These are phyloP conservation scores for Palythoa caribaeorum DNA, from an alignment of 92 coral and sea anemone species.

Conservation along the genomic window DNA sequence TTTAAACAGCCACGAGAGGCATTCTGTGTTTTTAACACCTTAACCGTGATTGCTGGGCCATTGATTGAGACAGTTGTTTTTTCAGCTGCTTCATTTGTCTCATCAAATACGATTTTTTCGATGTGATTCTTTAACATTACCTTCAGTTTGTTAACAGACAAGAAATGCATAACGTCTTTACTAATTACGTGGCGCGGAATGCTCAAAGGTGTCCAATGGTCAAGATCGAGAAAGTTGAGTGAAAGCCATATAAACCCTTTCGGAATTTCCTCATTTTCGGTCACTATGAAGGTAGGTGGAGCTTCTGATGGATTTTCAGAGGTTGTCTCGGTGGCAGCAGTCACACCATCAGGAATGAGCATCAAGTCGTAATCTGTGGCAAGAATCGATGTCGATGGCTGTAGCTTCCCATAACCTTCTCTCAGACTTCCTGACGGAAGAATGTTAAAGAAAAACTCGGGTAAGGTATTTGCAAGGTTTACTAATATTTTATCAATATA, in stretches of 20 bases:
- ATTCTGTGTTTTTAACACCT: background rate
- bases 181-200: background rate
- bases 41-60: conserved; percentile 51
- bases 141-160: conserved; percentile 8
- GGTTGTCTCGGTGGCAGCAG: conserved; percentile 12
- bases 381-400: conserved; percentile 45
- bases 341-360: conserved; percentile 49
- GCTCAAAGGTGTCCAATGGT: conserved; percentile 31
- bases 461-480: conserved; percentile 25
- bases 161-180: background rate
- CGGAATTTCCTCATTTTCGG: conserved; percentile 31
- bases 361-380: conserved; percentile 56
- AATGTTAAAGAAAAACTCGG: conserved; percentile 48
- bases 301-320: background rate
- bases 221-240: conserved; percentile 22
- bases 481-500: conserved; percentile 28
- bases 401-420: conserved; percentile 51
- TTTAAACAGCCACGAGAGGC: background rate
- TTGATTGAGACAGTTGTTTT: conserved; percentile 10
- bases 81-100: background rate
- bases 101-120: background rate
- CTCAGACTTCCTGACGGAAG: conserved; percentile 52
- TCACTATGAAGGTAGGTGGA: conserved; percentile 1
- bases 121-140: background rate
- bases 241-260: conserved; percentile 49